These are phyloP conservation scores for Tretioscincus oriximinensis DNA, from an alignment of 2,113 vertebrate genomes.

Conservation along the genomic window DNA sequence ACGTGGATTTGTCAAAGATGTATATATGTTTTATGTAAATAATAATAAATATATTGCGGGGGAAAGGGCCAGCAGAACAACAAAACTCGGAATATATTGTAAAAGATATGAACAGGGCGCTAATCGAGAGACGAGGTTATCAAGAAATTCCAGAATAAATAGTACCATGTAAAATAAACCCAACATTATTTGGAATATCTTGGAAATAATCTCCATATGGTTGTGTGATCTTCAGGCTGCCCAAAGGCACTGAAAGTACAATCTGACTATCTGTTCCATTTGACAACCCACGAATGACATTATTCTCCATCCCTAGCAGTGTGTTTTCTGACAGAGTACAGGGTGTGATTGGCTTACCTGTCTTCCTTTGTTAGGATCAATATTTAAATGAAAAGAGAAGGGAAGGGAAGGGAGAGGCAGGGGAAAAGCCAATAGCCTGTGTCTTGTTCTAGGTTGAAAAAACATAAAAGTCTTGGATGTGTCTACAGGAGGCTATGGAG, in stretches of 20 bases:
- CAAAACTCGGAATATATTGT: too few relatives aligned
- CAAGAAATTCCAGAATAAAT: too few relatives aligned
- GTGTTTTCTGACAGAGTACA: conserved; percentile 49
- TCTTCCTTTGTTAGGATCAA: conserved; percentile 53
- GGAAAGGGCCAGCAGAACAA: conserved; percentile 58
- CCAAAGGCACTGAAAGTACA: conserved; percentile 45
- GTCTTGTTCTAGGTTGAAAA: conserved; percentile 39
- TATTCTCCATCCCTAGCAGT: conserved; percentile 46
- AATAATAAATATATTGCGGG: too few relatives aligned
- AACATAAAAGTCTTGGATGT: neutral
- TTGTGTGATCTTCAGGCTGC: conserved; percentile 62
- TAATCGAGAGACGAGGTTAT: too few relatives aligned
- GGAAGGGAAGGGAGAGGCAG: neutral
- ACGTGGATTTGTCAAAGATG: too few relatives aligned
- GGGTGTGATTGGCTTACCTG: conserved; percentile 51
- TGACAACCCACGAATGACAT: conserved; percentile 64
- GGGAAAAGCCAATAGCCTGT: neutral
- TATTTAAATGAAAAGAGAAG: conserved; percentile 49
- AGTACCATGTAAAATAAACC: too few relatives aligned
- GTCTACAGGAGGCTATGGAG: neutral
- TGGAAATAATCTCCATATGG: conserved; percentile 66
- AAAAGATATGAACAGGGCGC: too few relatives aligned
- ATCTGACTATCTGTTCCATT: conserved; percentile 56
- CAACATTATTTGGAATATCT: conserved; percentile 20
- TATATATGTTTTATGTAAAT: too few relatives aligned